A percentile compares a stretch with the other conserved stretches of the same genome.
These are phyloP conservation scores for Porites australiensis DNA, from an alignment of 64 coral and sea anemone genomes.

Conservation along the genomic window DNA sequence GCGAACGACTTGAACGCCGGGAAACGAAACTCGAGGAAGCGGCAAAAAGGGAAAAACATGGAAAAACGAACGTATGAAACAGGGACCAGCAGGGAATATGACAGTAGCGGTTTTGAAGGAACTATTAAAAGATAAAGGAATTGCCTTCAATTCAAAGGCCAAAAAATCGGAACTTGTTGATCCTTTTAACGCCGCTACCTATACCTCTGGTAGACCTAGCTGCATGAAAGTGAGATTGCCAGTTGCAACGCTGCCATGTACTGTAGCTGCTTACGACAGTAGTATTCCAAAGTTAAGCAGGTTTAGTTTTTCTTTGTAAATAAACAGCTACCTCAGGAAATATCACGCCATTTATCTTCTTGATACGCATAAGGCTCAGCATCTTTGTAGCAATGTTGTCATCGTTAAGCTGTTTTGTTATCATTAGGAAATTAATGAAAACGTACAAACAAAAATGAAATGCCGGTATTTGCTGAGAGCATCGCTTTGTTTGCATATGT, in stretches of 20 bases:
- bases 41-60: neutral
- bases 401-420: too few species aligned
- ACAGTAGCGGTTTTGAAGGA: neutral
- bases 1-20: neutral
- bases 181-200: neutral
- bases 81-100: neutral
- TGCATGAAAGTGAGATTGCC: neutral
- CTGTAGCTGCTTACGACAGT: neutral
- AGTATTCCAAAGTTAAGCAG: neutral
- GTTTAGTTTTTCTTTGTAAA: neutral
- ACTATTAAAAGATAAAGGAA: neutral
- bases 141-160: neutral
- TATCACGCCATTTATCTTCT: neutral
- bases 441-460: too few species aligned
- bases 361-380: neutral
- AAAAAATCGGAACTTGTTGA: neutral
- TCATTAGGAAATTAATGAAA: too few species aligned
- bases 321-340: neutral
- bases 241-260: neutral
- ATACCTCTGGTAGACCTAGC: too few species aligned
- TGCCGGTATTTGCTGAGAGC: too few species aligned
- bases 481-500: too few species aligned
- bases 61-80: neutral
- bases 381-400: too few species aligned
- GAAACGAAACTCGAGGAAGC: neutral